Evolutionary conservation across 2,797 vertebrate species (phyloP), one percentile per base, ranked within the genome.

Genomic region (Chanos chanos): DNA sequence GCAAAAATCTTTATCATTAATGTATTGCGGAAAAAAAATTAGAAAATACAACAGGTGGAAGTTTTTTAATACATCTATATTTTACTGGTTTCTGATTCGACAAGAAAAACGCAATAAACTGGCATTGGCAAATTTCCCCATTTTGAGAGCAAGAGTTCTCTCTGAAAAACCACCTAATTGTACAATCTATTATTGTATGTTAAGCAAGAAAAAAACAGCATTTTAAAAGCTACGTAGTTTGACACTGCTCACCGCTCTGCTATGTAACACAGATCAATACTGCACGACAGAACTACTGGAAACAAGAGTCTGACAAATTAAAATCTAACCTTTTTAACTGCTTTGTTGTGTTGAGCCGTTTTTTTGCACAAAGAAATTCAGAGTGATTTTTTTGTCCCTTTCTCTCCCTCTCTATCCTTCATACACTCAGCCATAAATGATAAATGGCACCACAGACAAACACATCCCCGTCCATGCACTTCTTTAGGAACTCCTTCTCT

Each of bases 271-370:
- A 63, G 61, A 52, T 64, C 49, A n/a, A 62, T 22, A 75, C 40
- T 45, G 55, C 21, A 45, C 27, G 61, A 47, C 28, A 56, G 24
- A 30, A 19, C 36, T 44, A 51, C 16, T 36, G 41, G 59, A 63
- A 44, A 63, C 30, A 60, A 72, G 27, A 70, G 31, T 73, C 51
- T 36, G 71, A 64, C 1, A 37, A 71, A 79, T 82, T 83, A 81
- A 87, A 83, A 67, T 74, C 72, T 58, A 27, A 70, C 40, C 43
- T 77, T 76, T 79, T 56, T 60, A 67, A 80, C 72, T 70, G 70
- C 54, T 68, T 81, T 66, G 50, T 74, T 50, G 61, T 71, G 59
- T 79, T 50, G 8, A 56, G 37, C 13, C 48, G 27, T 53, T 64
- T 71, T 67, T 21, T 62, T 19, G 3, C 30, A 19, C 31, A 47